A percentile compares a stretch with the other conserved stretches of the same genome.
These are phyloP conservation scores for Bos indicus DNA, from an alignment of 2,113 vertebrate genomes.

Conservation along the genomic window DNA sequence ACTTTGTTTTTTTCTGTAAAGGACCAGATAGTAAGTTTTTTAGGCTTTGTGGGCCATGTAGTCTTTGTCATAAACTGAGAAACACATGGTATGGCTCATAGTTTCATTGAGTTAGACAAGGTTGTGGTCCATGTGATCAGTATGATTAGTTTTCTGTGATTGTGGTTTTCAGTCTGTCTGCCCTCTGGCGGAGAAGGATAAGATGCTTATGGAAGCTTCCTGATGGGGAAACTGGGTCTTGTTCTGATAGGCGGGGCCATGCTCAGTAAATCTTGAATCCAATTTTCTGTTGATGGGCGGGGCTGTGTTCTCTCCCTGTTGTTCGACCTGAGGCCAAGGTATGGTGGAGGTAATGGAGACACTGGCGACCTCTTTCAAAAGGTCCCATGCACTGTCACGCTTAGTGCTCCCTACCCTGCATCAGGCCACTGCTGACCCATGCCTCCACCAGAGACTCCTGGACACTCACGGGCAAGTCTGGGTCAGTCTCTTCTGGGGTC, in stretches of 20 bases:
- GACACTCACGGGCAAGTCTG: neutral
- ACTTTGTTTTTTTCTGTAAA: neutral
- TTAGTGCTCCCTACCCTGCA: neutral
- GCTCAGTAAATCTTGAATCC: neutral
- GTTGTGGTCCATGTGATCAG: neutral
- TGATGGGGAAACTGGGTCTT: neutral
- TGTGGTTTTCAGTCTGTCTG: neutral
- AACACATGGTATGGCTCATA: neutral
- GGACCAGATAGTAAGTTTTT: neutral
- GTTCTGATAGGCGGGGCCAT: neutral
- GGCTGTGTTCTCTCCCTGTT: neutral
- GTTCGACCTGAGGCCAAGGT: neutral
- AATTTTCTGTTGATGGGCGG: neutral
- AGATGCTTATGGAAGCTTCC: neutral
- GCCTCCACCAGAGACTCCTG: neutral
- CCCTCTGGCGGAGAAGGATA: neutral
- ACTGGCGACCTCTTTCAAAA: neutral
- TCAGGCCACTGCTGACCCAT: neutral
- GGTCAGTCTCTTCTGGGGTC: neutral
- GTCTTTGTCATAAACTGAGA: neutral
- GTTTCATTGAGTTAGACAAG: neutral
- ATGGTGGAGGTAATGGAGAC: neutral
- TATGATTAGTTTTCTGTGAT: neutral
- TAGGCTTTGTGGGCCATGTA: neutral
- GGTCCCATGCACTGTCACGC: accelerated